Evolutionary conservation across 1,140 invertebrate genomes (phyloP).

Genomic region (Brachionus calyciflorus): DNA sequence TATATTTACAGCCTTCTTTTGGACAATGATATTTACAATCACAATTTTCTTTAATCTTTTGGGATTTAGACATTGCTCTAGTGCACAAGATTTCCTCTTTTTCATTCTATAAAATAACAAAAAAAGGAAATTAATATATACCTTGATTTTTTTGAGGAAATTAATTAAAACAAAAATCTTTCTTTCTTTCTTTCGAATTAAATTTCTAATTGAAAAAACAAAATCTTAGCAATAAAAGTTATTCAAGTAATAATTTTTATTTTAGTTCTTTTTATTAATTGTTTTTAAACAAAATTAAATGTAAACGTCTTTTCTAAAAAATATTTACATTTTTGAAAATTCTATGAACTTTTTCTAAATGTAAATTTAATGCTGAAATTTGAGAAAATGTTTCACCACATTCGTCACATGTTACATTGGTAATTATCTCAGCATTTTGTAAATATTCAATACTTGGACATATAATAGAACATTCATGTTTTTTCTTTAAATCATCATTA

Average conservation of each 20-base stretch:
- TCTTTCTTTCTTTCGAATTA: too few relatives aligned
- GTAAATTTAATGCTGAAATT: conserved; percentile 34
- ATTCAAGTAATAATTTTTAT: too few relatives aligned
- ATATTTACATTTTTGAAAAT: conserved; percentile 15
- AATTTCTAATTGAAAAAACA: too few relatives aligned
- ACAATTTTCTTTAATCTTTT: conserved; percentile 38
- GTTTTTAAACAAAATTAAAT: background rate
- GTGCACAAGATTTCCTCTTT: conserved; percentile 8
- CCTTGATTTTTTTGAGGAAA: too few relatives aligned
- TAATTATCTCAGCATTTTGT: conserved; percentile 15
- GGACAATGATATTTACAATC: conserved; percentile 35
- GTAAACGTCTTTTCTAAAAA: background rate
- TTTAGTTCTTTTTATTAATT: background rate
- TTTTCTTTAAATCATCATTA: conserved; percentile 15
- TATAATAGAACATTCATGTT: conserved; percentile 3
- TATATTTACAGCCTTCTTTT: conserved; percentile 7
- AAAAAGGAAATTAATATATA: background rate
- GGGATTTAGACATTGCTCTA: conserved; percentile 14
- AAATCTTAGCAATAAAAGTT: too few relatives aligned
- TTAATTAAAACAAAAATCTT: too few relatives aligned
- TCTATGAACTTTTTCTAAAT: conserved; percentile 46
- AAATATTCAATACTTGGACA: conserved; percentile 31
- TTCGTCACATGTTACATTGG: background rate
- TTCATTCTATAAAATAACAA: background rate
- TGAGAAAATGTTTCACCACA: conserved; percentile 33